Evolutionary conservation across 2,888 invertebrate genomes (phyloP), one percentile per base, ranked within the genome.

Genomic region (Saturnia japonica): DNA sequence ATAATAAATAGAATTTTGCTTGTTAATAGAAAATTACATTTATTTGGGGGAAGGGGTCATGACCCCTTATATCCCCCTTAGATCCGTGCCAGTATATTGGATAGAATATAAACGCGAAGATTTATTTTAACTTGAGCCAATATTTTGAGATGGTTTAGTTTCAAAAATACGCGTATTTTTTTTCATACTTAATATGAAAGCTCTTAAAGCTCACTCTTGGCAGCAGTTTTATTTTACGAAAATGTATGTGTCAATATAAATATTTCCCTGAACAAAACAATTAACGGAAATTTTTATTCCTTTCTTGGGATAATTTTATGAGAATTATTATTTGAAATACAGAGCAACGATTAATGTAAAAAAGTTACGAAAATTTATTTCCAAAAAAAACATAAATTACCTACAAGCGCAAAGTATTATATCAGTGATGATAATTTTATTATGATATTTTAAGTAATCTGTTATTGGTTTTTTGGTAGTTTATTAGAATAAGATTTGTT

Each of bases 391-490:
- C 8, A 54, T 22, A 22, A 11, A 19, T 70, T 66, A 67, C 64
- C 47, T 71, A 60, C 60, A 62, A 70, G 72, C 73, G 70, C 72
- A 73, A 69, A 71, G 40, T 57, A 73, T 62, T 73, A 68, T 69
- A 62, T 51, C 28, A 69, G 57, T 73, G 70, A 70, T 71, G 42
- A 74, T 74, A 73, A 70, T 43, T 25, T 60, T 42, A 70, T 43
- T 70, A 68, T 64, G 72, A 70, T 71, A 51, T 72, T 71, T 70
- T 70, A 71, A 73, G 51, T 71, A 69, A 69, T 71, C 67, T 72
- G 69, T 83, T 85, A 82, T 86, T 85, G 82, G 79, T 77, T 86
- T 34, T n/a, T 86, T 79, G 77, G 73, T 82, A 84, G 80, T 84
- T 81, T 83, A 84, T 82, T 83, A 80, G 75, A 76, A 76, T 80